Evolutionary conservation across 2,888 invertebrate species (phyloP).

Genomic region (Callinectes sapidus): DNA sequence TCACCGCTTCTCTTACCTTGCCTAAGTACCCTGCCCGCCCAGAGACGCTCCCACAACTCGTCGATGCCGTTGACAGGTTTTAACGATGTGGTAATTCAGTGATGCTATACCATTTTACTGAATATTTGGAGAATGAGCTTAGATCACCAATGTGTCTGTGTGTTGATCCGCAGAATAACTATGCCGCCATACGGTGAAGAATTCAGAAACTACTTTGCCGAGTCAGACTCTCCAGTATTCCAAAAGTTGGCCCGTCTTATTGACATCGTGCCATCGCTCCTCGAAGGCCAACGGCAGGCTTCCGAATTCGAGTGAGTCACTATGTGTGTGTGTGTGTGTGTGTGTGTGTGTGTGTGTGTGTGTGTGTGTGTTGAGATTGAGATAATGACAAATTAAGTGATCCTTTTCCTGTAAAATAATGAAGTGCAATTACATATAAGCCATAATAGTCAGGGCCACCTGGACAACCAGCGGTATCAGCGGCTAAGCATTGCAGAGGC

Average conservation of each 20-base stretch:
- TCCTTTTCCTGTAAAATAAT: too few relatives aligned
- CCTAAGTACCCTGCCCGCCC: constrained; percentile 3
- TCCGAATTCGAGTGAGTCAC: neutral
- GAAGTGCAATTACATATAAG: too few relatives aligned
- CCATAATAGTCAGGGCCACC: neutral
- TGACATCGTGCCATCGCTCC: neutral
- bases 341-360: too few relatives aligned
- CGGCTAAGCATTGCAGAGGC: neutral
- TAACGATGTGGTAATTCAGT: neutral
- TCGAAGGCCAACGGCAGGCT: constrained; percentile 2
- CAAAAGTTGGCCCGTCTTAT: constrained; percentile 16
- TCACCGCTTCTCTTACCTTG: neutral
- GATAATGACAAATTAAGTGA: too few relatives aligned
- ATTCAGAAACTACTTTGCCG: constrained; percentile 16
- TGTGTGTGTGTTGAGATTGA: too few relatives aligned
- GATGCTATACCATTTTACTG: neutral
- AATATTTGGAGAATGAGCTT: neutral
- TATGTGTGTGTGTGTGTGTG: too few relatives aligned
- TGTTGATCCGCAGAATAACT: neutral
- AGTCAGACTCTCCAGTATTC: constrained; percentile 30
- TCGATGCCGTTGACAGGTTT: neutral
- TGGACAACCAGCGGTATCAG: neutral
- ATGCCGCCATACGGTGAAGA: constrained; percentile 41
- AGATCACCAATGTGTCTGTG: neutral
- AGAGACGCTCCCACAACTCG: neutral